Conservation (phyloP, 2,113 vertebrate genomes). For the Dipodomys merriami region DNA sequence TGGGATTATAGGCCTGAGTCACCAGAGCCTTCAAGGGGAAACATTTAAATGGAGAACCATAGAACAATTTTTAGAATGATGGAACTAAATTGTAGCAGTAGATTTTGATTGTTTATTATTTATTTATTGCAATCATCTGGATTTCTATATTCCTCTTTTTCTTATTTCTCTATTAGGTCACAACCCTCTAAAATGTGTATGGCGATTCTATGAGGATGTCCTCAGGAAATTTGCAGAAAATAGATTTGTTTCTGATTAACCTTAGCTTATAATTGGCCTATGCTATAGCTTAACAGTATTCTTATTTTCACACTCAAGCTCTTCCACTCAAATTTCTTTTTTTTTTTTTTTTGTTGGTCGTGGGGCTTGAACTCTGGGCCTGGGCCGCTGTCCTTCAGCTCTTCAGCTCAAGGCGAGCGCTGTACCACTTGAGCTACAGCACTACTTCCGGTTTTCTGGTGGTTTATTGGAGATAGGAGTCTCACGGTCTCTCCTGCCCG, state of each 20-base stretch:
- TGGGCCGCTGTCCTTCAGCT: no score
- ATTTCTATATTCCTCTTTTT: background rate
- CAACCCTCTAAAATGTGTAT: background rate
- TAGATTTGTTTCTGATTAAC: background rate
- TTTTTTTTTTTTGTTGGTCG: no score
- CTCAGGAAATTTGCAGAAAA: conserved; percentile 9
- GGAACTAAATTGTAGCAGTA: background rate
- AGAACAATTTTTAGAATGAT: background rate
- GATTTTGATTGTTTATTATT: background rate
- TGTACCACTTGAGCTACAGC: no score
- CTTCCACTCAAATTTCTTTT: background rate
- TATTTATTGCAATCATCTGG: background rate
- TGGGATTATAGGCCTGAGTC: no score
- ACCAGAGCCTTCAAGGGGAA: background rate
- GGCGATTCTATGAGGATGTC: background rate
- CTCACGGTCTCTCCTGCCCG: no score
- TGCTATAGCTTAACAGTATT: background rate
- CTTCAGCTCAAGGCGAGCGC: no score
- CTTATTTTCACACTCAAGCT: background rate
- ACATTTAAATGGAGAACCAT: background rate
- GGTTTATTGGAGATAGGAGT: no score
- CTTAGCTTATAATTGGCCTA: background rate
- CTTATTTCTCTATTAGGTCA: background rate
- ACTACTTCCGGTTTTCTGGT: no score
- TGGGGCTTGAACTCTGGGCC: no score